These are phyloP conservation scores for Hepsetus odoe DNA, from an alignment of 2,113 vertebrate genomes.

Conservation along the genomic window DNA sequence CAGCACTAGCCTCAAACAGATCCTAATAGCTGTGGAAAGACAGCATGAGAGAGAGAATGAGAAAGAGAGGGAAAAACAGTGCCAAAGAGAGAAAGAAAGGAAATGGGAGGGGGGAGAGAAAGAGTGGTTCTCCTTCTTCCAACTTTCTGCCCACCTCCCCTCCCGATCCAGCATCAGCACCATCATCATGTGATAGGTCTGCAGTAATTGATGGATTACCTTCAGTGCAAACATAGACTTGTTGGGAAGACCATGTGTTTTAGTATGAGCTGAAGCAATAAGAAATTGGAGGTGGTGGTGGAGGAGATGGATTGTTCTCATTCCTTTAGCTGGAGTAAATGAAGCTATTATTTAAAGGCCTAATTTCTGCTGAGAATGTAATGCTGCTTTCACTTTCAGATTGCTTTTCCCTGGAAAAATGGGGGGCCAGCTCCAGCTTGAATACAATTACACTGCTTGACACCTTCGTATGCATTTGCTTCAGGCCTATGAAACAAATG, in stretches of 20 bases:
- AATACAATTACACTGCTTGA: conserved; percentile 61
- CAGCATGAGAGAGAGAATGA: conserved; percentile 29
- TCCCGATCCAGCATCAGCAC: conserved; percentile 70
- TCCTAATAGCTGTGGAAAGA: conserved; percentile 57
- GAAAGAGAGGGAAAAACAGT: conserved; percentile 15
- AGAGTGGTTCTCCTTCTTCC: conserved; percentile 54
- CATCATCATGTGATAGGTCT: conserved; percentile 78
- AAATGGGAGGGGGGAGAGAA: conserved; percentile 48
- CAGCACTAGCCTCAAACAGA: conserved; percentile 54
- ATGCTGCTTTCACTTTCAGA: conserved; percentile 74
- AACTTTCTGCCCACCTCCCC: conserved; percentile 54
- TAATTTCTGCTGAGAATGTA: conserved; percentile 79
- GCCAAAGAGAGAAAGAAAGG: conserved; percentile 35
- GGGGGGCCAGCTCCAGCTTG: conserved; percentile 56
- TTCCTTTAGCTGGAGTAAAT: conserved; percentile 66
- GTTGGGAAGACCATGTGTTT: conserved; percentile 72
- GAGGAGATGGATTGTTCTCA: conserved; percentile 69
- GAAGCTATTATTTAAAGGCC: conserved; percentile 81
- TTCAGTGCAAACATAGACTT: conserved; percentile 80
- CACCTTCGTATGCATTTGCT: conserved; percentile 77
- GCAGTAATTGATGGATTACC: conserved; percentile 84
- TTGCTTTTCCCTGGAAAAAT: conserved; percentile 77
- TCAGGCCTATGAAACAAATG: conserved; percentile 77
- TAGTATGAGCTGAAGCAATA: conserved; percentile 63
- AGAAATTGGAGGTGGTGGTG: conserved; percentile 35